Conservation (phyloP, 2,888 invertebrate genomes). For the Ichneumon xanthorius region DNA sequence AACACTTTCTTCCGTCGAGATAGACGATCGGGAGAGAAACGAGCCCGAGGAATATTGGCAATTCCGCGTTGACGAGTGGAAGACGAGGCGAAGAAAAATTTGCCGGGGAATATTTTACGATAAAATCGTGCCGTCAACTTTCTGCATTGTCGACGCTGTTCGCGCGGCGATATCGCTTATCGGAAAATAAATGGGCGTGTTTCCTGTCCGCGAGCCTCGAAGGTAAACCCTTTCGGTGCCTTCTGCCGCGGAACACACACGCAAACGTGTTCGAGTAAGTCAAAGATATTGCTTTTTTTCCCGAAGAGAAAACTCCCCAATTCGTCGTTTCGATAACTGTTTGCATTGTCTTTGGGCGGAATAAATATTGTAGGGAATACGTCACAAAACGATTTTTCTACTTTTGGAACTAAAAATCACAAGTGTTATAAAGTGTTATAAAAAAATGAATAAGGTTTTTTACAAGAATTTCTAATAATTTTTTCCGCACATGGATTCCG, state of each 20-base stretch:
- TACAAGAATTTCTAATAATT: too few species aligned
- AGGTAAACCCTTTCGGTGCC: not conserved
- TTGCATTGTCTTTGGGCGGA: not conserved
- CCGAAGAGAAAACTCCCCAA: too few species aligned
- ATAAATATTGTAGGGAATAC: too few species aligned
- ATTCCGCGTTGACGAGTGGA: slow-evolving; percentile 14
- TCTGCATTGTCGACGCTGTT: not conserved
- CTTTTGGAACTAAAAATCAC: too few species aligned
- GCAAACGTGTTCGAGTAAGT: not conserved
- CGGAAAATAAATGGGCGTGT: not conserved
- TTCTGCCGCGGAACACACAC: not conserved
- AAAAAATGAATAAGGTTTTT: too few species aligned
- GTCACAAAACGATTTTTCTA: too few species aligned
- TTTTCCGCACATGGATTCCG: too few species aligned
- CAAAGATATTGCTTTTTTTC: too few species aligned
- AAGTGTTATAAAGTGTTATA: too few species aligned
- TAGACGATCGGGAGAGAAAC: slow-evolving; percentile 31
- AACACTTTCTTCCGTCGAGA: slow-evolving; percentile 41
- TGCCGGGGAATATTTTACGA: not conserved
- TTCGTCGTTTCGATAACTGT: too few species aligned
- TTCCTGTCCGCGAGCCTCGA: not conserved
- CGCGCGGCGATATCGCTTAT: not conserved
- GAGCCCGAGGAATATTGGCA: slow-evolving; percentile 18
- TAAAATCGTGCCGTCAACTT: not conserved
- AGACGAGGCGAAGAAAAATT: not conserved